Percentiles rank a stretch among this genome's conserved stretches.
Evolutionary conservation across 2,113 vertebrate species (phyloP).

Genomic region (Calypte anna): DNA sequence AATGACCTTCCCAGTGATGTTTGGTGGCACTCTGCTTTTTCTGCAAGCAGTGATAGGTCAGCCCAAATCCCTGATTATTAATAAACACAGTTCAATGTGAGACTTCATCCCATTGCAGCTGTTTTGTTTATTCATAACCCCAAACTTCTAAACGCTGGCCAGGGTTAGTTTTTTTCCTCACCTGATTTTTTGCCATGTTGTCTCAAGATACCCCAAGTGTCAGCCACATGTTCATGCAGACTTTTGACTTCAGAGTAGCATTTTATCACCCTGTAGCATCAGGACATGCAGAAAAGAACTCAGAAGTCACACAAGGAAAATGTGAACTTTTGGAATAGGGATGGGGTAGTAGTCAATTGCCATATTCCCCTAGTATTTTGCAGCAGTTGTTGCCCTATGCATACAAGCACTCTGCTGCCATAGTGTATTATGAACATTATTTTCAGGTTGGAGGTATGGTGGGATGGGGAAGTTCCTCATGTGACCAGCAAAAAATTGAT

Average conservation of each 20-base stretch:
- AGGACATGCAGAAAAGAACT: neutral
- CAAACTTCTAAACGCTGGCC: neutral
- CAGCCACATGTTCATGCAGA: neutral
- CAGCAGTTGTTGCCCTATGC: neutral
- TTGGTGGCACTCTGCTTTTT: neutral
- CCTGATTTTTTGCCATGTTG: neutral
- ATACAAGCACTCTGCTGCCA: neutral
- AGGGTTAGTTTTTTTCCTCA: neutral
- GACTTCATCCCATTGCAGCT: neutral
- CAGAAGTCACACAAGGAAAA: neutral
- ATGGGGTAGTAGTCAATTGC: neutral
- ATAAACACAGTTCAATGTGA: neutral
- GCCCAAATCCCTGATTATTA: neutral
- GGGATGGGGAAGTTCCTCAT: neutral
- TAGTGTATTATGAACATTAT: neutral
- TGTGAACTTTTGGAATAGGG: accelerated
- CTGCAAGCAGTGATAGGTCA: neutral
- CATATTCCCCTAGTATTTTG: neutral
- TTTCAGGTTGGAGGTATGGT: neutral
- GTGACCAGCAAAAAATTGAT: accelerated
- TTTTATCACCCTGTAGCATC: neutral
- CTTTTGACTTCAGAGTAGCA: neutral
- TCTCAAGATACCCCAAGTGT: neutral
- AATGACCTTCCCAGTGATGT: neutral
- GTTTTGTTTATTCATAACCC: neutral